These are phyloP conservation scores for Echiichthys vipera DNA, from an alignment of 2,797 vertebrate genomes.

Conservation along the genomic window DNA sequence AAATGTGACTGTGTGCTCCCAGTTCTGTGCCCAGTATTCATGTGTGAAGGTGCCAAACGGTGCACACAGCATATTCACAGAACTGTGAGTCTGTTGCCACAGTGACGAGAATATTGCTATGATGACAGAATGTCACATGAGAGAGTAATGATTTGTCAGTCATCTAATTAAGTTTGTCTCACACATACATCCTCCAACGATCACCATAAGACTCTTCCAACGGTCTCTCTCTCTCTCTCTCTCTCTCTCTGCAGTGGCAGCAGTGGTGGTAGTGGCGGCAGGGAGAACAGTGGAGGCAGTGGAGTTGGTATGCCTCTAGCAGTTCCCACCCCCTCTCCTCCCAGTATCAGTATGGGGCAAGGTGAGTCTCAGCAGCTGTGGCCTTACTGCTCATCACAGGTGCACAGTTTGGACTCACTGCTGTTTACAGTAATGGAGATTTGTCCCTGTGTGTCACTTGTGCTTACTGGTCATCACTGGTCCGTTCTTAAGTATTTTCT, in stretches of 20 bases:
- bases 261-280: constrained; percentile 95
- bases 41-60: constrained; percentile 1
- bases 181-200: constrained; percentile 31
- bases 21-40: background rate
- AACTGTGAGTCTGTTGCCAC: constrained; percentile 37
- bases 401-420: background rate
- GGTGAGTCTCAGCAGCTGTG: constrained; percentile 77
- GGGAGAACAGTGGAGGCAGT: constrained; percentile 93
- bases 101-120: constrained; percentile 22
- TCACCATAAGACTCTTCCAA: constrained; percentile 8
- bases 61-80: background rate
- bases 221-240: background rate
- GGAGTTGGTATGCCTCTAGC: constrained; percentile 95
- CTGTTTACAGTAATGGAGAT: background rate
- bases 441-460: background rate
- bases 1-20: constrained; percentile 1
- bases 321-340: constrained; percentile 97
- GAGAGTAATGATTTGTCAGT: constrained; percentile 57
- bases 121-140: constrained; percentile 30
- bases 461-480: background rate
- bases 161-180: constrained; percentile 42
- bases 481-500: background rate
- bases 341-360: constrained; percentile 93
- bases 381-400: constrained; percentile 7
- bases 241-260: constrained; percentile 87